Percentiles rank a stretch among this genome's conserved stretches.
phyloP scores from a whole-genome alignment of 2,797 vertebrate species.

The Typhlichthys eigenmanni region DNA sequence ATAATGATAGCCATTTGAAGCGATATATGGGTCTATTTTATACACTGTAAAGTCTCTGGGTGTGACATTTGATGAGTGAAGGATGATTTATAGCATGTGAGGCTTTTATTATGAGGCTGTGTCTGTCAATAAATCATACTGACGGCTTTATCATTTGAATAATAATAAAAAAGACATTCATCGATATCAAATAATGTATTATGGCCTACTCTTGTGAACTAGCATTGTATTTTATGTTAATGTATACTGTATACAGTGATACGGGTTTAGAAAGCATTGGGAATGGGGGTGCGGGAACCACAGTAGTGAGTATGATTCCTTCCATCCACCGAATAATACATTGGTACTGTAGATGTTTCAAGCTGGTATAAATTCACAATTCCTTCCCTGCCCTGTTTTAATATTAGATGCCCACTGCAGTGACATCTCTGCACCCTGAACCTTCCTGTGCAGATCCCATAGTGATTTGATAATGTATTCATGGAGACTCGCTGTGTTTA shows the following conservation, averaged over 20 bases:
- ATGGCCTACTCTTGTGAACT: background rate
- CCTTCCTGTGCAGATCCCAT: background rate
- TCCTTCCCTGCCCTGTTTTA: slow-evolving; percentile 2
- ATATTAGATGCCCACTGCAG: background rate
- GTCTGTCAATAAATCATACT: background rate
- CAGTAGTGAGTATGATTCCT: background rate
- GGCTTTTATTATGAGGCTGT: background rate
- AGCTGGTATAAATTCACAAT: slow-evolving; percentile 4
- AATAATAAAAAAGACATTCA: no score
- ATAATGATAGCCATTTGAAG: slow-evolving; percentile 21
- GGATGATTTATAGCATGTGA: slow-evolving; percentile 23
- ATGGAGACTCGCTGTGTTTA: slow-evolving; percentile 4
- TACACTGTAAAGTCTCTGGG: slow-evolving; percentile 29
- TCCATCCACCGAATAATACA: background rate
- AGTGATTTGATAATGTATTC: background rate
- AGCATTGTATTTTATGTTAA: no score
- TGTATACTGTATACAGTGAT: no score
- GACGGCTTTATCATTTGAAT: no score
- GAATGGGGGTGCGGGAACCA: no score
- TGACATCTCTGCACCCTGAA: background rate
- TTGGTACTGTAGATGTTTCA: background rate
- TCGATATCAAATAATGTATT: background rate
- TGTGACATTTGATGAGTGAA: slow-evolving; percentile 7
- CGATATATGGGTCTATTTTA: slow-evolving; percentile 30
- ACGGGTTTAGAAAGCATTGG: no score